Evolutionary conservation across 2,888 invertebrate species (phyloP), one percentile per base, ranked within the genome.

Genomic region (Auanema sp.): DNA sequence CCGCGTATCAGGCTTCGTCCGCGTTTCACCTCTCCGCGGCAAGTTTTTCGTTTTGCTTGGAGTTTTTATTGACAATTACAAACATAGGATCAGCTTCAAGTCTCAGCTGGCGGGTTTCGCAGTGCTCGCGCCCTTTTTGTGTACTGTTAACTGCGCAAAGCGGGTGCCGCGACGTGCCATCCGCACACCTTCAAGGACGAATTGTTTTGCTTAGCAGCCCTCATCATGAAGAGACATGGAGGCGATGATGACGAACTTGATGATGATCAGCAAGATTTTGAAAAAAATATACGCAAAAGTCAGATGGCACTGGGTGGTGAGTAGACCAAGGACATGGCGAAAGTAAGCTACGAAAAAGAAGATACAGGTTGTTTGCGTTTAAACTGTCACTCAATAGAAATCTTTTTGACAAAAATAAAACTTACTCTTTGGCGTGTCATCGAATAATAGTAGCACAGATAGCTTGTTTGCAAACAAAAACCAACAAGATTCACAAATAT

Each of bases 401-500:
- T 52, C n/a, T n/a, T 24, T n/a, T 23, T 52, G 4, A 21, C 33
- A 33, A 33, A 33, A 33, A 33, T 33, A 33, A 11, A 25, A 52
- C 65, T 25, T n/a, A 71, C 74, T 53, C 62, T 62, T 47, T 69
- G 64, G 47, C 71, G 87, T 52, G 90, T 90, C 84, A 89, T 92
- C 23, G 88, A 85, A 79, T 89, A 90, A 85, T 90, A 92, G 69
- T 90, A 88, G 44, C 88, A 77, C 0, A 89, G 87, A 83, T 92
- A 93, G 40, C 87, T 85, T 50, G 89, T 84, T 87, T 92, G 91
- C 51, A 92, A 86, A n/a, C 88, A 84, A 4, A 89, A 84, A 16
- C 92, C 92, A 77, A 92, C 88, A 41, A 87, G 85, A 84, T 93
- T 93, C 0, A 92, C 91, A 79, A 90, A 85, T 58, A 90, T 87